phyloP scores from a whole-genome alignment of 2,113 vertebrate genomes.

The Crotalus tigris region DNA sequence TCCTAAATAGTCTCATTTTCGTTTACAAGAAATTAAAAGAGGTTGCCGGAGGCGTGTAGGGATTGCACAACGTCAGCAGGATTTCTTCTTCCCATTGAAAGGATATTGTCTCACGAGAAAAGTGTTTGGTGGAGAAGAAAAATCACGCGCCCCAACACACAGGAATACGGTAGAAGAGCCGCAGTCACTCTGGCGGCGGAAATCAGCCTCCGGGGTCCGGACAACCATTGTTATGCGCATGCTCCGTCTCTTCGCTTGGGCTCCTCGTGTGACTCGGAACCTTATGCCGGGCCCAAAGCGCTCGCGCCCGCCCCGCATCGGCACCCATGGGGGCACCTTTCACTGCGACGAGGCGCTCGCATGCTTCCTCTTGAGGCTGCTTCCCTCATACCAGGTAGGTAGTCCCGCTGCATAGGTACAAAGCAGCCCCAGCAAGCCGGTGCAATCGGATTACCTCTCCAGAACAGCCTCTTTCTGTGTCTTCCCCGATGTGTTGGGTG shows the following conservation, averaged over 20 bases:
- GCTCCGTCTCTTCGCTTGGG: not conserved
- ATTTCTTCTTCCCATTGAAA: not conserved
- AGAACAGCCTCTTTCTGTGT: not conserved
- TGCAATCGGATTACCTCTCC: not conserved
- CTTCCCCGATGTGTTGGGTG: not conserved
- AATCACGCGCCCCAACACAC: not conserved
- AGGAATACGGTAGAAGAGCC: not conserved
- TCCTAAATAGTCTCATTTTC: not conserved
- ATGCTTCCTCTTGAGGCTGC: conserved; percentile 83
- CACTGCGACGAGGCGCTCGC: conserved; percentile 94
- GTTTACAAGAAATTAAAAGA: not conserved
- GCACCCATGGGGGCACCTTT: conserved; percentile 91
- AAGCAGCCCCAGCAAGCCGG: not conserved
- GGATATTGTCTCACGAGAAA: not conserved
- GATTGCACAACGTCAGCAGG: not conserved
- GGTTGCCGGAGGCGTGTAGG: not conserved
- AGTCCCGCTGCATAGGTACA: not conserved
- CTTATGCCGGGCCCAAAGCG: conserved; percentile 28
- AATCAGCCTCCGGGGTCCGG: rapidly evolving
- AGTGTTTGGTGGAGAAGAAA: not conserved
- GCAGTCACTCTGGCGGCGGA: not conserved
- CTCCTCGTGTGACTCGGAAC: conserved; percentile 1
- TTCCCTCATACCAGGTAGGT: conserved; percentile 83
- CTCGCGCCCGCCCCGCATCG: conserved; percentile 70
- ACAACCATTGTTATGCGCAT: not conserved